Percentiles rank a stretch among this genome's conserved stretches.
Conservation (phyloP, 2,113 vertebrate species). For the Oreochromis niloticus region DNA sequence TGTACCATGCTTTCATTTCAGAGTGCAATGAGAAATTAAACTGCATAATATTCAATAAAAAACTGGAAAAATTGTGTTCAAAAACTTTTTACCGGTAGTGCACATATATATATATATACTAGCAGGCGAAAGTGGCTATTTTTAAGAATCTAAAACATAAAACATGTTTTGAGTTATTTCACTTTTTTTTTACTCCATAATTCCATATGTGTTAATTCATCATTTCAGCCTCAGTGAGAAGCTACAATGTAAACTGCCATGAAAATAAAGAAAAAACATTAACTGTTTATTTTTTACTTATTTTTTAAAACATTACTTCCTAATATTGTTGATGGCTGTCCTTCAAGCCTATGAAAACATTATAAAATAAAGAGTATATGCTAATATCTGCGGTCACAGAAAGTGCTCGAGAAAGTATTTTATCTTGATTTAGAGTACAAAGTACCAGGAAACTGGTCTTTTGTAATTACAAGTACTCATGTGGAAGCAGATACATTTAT, state of each 20-base stretch:
- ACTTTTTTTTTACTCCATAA: background rate
- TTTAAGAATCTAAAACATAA: background rate
- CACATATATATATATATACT: background rate
- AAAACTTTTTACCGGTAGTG: background rate
- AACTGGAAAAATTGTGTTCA: background rate
- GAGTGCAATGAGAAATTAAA: background rate
- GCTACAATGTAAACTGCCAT: background rate
- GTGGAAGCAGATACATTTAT: background rate
- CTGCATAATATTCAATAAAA: too few species aligned
- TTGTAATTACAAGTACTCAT: background rate
- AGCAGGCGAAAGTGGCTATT: background rate
- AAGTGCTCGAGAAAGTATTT: background rate
- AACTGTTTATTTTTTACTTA: background rate
- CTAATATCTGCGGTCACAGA: background rate
- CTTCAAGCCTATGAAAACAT: background rate
- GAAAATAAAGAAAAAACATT: background rate
- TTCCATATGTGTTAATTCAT: background rate
- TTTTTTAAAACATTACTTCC: background rate
- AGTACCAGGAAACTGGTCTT: background rate
- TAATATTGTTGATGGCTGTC: background rate
- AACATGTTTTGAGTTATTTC: background rate
- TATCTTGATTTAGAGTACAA: background rate
- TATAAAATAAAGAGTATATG: background rate
- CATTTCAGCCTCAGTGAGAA: background rate
- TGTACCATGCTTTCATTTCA: background rate